Conservation (phyloP, 1,140 invertebrate genomes). For the Ceratina australensis region DNA sequence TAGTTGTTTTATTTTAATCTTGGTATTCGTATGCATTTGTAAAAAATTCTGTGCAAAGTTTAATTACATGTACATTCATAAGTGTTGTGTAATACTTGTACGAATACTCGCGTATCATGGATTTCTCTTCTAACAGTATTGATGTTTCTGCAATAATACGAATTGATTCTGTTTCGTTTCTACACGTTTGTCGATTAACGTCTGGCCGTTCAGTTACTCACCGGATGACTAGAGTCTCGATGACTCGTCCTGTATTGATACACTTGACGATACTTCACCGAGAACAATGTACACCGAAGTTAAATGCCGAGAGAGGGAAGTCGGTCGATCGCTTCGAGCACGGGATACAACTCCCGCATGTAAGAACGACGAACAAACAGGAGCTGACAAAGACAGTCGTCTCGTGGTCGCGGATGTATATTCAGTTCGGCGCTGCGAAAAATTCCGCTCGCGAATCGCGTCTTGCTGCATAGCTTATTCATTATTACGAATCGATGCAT, state of each 20-base stretch:
- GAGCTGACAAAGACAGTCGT: slow-evolving; percentile 3
- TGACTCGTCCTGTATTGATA: slow-evolving; percentile 12
- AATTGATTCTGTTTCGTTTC: too few relatives aligned
- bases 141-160: too few relatives aligned
- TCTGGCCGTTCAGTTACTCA: neutral
- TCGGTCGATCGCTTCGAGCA: slow-evolving; percentile 16
- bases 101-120: too few relatives aligned
- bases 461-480: neutral
- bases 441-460: slow-evolving; percentile 1
- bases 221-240: neutral
- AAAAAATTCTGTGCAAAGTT: too few relatives aligned
- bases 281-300: slow-evolving; percentile 16
- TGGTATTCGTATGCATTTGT: too few relatives aligned
- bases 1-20: too few relatives aligned
- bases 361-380: neutral
- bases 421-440: slow-evolving; percentile 13
- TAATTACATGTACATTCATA: too few relatives aligned
- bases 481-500: slow-evolving; percentile 15
- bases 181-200: neutral
- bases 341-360: neutral
- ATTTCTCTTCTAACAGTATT: too few relatives aligned
- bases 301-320: slow-evolving; percentile 15
- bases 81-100: too few relatives aligned
- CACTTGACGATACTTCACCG: neutral
- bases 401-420: neutral